Evolutionary conservation across 2,888 invertebrate genomes (phyloP).

Genomic region (Cheilosia vulpina): DNA sequence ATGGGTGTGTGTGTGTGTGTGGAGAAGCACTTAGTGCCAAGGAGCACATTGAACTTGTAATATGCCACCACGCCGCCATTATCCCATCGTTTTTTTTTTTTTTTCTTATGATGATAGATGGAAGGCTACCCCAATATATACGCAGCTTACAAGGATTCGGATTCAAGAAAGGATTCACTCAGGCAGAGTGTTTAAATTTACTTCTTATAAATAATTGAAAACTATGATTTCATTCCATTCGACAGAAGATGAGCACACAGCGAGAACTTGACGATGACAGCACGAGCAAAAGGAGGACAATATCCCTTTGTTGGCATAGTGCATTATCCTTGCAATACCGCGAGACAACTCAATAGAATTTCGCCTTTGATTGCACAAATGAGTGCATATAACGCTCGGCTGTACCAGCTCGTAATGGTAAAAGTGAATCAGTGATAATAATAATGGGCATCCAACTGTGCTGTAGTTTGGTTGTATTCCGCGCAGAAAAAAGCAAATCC

Average conservation of each 20-base stretch:
- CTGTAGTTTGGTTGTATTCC: constrained; percentile 50
- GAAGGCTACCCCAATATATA: constrained; percentile 25
- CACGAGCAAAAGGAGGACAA: background rate
- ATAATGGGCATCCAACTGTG: constrained; percentile 67
- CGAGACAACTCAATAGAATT: constrained; percentile 64
- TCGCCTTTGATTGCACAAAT: constrained; percentile 62
- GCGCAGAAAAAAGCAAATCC: constrained; percentile 11
- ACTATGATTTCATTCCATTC: constrained; percentile 70
- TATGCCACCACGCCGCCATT: constrained; percentile 49
- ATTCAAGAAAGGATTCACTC: constrained; percentile 65
- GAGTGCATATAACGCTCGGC: background rate
- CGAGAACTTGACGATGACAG: background rate
- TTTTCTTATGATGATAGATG: constrained; percentile 30
- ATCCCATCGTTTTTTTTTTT: constrained; percentile 57
- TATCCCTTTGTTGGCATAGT: constrained; percentile 19
- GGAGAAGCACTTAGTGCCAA: constrained; percentile 55
- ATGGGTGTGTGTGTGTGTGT: constrained; percentile 1
- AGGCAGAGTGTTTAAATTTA: constrained; percentile 66
- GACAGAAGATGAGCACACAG: constrained; percentile 13
- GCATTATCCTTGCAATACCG: constrained; percentile 58
- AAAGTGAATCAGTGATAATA: constrained; percentile 54
- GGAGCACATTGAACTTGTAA: constrained; percentile 71
- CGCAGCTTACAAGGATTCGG: constrained; percentile 29
- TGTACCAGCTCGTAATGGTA: constrained; percentile 41
- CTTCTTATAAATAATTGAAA: constrained; percentile 73